Evolutionary conservation across 2,113 vertebrate species (phyloP).

Genomic region (Hippocampus comes): DNA sequence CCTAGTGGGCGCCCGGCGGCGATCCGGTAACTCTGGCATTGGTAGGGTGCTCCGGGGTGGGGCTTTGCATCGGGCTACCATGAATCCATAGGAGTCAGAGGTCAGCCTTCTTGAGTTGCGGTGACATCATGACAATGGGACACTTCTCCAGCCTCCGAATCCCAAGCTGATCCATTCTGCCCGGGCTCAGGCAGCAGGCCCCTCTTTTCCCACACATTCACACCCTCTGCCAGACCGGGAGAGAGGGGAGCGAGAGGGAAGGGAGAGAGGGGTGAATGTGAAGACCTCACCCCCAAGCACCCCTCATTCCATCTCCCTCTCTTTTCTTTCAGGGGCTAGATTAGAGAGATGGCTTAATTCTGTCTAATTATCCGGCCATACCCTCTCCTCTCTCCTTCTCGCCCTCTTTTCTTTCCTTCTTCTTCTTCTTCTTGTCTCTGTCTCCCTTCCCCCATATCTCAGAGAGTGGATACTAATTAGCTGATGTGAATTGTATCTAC

Average conservation of each 20-base stretch:
- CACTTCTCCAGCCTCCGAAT: conserved; percentile 86
- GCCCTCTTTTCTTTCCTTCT: conserved; percentile 47
- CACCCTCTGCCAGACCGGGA: conserved; percentile 66
- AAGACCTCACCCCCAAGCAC: conserved; percentile 61
- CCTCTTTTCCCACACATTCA: conserved; percentile 93
- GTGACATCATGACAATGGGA: conserved; percentile 99
- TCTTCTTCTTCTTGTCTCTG: conserved; percentile 30
- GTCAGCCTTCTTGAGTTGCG: conserved; percentile 93
- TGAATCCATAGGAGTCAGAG: conserved; percentile 93
- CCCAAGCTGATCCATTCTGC: conserved; percentile 89
- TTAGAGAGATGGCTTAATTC: conserved; percentile 81
- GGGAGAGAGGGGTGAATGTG: conserved; percentile 65
- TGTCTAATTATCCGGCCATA: conserved; percentile 74
- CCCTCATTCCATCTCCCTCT: conserved; percentile 40
- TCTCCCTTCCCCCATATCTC: conserved; percentile 46
- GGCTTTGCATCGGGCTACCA: conserved; percentile 73
- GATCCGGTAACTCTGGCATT: conserved; percentile 72
- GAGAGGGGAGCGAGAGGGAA: conserved; percentile 50
- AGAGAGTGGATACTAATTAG: conserved; percentile 70
- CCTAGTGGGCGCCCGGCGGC: conserved; percentile 90
- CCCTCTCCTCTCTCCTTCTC: conserved; percentile 46
- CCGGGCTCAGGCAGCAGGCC: conserved; percentile 85
- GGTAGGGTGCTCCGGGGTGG: conserved; percentile 64
- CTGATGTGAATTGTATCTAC: conserved; percentile 63
- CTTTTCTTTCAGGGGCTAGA: conserved; percentile 69